These are phyloP conservation scores for Macropis europaea DNA, from an alignment of 2,888 invertebrate genomes.

Conservation along the genomic window DNA sequence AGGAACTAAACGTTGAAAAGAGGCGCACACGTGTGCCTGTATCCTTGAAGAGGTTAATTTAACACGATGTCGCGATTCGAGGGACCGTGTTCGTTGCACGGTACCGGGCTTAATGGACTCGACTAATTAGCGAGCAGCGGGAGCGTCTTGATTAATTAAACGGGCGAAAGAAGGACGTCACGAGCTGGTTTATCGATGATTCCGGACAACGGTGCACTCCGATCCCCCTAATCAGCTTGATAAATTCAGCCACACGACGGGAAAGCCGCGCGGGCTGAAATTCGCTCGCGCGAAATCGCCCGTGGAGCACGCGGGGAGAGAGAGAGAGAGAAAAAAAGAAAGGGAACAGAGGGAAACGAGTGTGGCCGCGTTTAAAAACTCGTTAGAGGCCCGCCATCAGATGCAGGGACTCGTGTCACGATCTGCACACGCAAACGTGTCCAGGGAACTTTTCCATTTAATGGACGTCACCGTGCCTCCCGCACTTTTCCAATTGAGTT, in stretches of 20 bases:
- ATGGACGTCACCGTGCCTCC: not conserved
- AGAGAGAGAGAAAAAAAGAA: not conserved
- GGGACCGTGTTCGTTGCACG: constrained; percentile 4
- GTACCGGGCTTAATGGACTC: constrained; percentile 12
- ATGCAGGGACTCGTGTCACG: not conserved
- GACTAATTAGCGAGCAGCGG: constrained; percentile 21
- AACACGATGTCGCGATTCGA: not conserved
- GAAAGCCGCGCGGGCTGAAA: too few species aligned
- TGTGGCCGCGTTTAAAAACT: constrained; percentile 3
- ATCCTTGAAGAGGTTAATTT: constrained; percentile 12
- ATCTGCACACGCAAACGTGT: not conserved
- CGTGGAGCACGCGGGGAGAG: not conserved
- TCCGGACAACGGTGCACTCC: constrained; percentile 24
- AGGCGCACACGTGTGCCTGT: too few species aligned
- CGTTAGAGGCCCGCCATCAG: constrained; percentile 14
- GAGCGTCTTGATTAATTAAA: constrained; percentile 35
- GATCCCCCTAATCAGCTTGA: not conserved
- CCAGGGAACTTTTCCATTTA: constrained; percentile 32
- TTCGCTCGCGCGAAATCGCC: not conserved
- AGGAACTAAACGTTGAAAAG: too few species aligned
- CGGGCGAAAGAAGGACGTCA: not conserved
- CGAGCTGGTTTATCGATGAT: constrained; percentile 14
- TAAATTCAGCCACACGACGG: too few species aligned
- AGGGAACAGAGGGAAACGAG: too few species aligned
- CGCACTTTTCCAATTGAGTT: not conserved